A percentile compares a stretch with the other conserved stretches of the same genome.
Evolutionary conservation across 2,888 invertebrate genomes (phyloP).

Genomic region (Apotomis turbidana): DNA sequence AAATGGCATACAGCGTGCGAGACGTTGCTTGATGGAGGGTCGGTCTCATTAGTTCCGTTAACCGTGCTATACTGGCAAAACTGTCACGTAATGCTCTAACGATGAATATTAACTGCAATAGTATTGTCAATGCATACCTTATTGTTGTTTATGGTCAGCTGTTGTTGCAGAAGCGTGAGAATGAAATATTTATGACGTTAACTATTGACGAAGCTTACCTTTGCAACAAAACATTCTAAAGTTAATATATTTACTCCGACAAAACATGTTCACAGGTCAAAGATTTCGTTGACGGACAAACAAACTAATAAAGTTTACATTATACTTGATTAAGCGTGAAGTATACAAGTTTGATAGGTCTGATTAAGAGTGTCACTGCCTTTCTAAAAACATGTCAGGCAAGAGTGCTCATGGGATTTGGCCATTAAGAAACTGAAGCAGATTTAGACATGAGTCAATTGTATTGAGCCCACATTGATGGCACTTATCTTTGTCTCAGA

Average conservation of each 20-base stretch:
- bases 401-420: slow-evolving; percentile 22
- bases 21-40: slow-evolving; percentile 51
- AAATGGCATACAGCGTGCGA: slow-evolving; percentile 54
- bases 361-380: slow-evolving; percentile 6
- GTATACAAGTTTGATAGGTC: slow-evolving; percentile 7
- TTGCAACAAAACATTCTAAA: too few relatives aligned
- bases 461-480: slow-evolving; percentile 1
- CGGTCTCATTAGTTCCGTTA: slow-evolving; percentile 67
- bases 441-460: slow-evolving; percentile 24
- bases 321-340: background rate
- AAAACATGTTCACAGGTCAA: slow-evolving; percentile 6
- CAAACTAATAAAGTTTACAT: slow-evolving; percentile 2
- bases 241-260: background rate
- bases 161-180: slow-evolving; percentile 33
- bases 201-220: too few relatives aligned
- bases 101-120: slow-evolving; percentile 29
- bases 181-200: background rate
- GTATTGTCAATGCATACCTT: slow-evolving; percentile 19
- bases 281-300: slow-evolving; percentile 10
- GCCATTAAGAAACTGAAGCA: slow-evolving; percentile 43
- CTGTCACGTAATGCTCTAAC: slow-evolving; percentile 44
- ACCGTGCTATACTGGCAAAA: slow-evolving; percentile 59
- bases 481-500: slow-evolving; percentile 50
- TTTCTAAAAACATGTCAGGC: slow-evolving; percentile 15
- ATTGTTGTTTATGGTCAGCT: slow-evolving; percentile 8